phyloP scores from a whole-genome alignment of 2,888 invertebrate genomes.

The Cephus pulcher region DNA sequence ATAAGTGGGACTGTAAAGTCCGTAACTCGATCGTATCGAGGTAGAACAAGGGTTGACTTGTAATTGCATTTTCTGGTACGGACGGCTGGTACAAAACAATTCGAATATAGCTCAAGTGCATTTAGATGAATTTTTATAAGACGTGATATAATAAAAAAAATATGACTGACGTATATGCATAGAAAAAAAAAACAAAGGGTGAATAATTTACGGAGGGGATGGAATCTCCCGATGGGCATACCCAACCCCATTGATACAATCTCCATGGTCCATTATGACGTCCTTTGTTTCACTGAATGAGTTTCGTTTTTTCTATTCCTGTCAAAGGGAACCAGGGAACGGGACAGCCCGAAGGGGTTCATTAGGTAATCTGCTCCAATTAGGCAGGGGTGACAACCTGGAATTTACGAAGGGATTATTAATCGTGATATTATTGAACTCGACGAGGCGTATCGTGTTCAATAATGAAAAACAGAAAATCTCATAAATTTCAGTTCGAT shows the following conservation, averaged over 20 bases:
- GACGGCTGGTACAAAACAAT: background rate
- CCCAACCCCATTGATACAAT: slow-evolving; percentile 18
- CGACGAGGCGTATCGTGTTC: slow-evolving; percentile 20
- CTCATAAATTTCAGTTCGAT: background rate
- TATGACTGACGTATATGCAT: background rate
- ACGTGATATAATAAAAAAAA: background rate
- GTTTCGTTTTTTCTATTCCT: slow-evolving; percentile 24
- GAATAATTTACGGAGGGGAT: background rate
- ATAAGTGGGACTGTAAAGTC: background rate
- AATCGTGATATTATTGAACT: slow-evolving; percentile 30
- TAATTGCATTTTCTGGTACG: background rate
- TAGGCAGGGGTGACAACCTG: slow-evolving; percentile 38
- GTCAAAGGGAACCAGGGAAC: slow-evolving; percentile 2
- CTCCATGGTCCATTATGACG: slow-evolving; percentile 22
- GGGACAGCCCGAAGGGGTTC: slow-evolving; percentile 18
- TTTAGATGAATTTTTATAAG: background rate
- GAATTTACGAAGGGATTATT: slow-evolving; percentile 35
- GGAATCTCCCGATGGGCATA: slow-evolving; percentile 15
- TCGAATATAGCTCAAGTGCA: background rate
- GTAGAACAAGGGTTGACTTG: background rate
- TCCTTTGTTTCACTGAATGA: slow-evolving; percentile 36
- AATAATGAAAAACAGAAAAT: background rate
- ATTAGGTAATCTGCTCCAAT: slow-evolving; percentile 43
- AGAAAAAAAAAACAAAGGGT: background rate
- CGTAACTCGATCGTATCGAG: background rate